Evolutionary conservation across 2,797 vertebrate genomes (phyloP), one percentile per base, ranked within the genome.

Genomic region (Xiphorhynchus erythropygius): DNA sequence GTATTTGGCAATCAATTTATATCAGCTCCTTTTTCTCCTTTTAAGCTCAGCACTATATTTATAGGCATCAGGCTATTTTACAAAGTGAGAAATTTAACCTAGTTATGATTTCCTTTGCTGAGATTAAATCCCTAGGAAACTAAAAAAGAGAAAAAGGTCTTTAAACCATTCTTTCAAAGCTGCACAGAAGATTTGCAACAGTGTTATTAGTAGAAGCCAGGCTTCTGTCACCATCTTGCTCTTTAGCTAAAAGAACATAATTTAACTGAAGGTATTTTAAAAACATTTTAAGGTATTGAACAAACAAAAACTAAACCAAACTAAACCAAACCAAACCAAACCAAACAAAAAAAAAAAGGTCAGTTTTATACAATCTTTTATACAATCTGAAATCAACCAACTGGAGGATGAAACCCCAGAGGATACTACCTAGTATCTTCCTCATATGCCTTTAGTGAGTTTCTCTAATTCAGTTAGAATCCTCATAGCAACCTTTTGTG

Each of bases 11-110:
- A 57, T 9, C 71, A 49, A 80, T 81, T 41, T 1, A 2, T 27
- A 42, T 55, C 16, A 73, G 6, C 16, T 90, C 13, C 15, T 55
- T 71, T 71, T 42, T 7, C 5, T 6, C 10, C 19, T 35, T 77
- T 57, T 53, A 74, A 57, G 23, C 50, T 84, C 42, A 87, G 21
- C 25, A 57, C 47, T 65, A 22, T 74, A 63, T 74, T 93, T 89
- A 65, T 46, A 84, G 33, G 21, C 18, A 87, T 52, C 47, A 55
- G 59, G 14, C 4, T 52, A n/a, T 74, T 93, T 65, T 76, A 86
- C 35, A 59, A 35, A 52, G 28, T 30, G 35, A 81, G n/a, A 77
- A 62, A 68, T 41, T 57, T 73, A 91, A 85, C 42, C 39, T 64
- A 42, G 5, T 69, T 73, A 44, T 13, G 3, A 57, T 79, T 79